phyloP scores from a whole-genome alignment of 2,888 invertebrate species.

The Pollenia griseotomentosa region DNA sequence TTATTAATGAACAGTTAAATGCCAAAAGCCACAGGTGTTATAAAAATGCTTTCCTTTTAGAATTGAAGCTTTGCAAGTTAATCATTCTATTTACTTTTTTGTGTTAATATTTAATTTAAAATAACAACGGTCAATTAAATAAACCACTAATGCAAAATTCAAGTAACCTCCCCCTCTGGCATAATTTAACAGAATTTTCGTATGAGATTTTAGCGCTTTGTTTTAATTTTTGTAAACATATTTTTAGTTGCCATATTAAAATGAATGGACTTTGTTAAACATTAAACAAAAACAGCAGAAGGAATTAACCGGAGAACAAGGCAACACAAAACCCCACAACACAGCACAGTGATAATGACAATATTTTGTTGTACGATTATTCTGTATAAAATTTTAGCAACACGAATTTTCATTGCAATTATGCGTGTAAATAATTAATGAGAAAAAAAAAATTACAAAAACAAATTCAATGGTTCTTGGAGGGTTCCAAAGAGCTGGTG shows the following conservation, averaged over 20 bases:
- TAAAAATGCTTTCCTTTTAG: background rate
- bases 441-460: background rate
- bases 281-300: conserved; percentile 4
- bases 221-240: background rate
- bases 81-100: background rate
- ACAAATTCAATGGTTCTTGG: conserved; percentile 5
- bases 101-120: background rate
- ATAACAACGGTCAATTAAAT: conserved; percentile 18
- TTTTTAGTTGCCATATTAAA: conserved; percentile 21
- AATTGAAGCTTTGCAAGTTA: background rate
- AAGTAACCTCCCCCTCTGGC: background rate
- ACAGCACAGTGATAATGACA: conserved; percentile 7
- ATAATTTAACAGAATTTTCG: background rate
- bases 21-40: conserved; percentile 51
- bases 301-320: no score
- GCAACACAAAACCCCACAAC: no score
- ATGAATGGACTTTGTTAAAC: conserved; percentile 15
- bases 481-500: background rate
- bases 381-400: conserved; percentile 26
- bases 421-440: conserved; percentile 51
- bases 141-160: conserved; percentile 10
- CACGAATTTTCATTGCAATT: conserved; percentile 50
- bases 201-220: background rate
- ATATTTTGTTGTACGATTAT: conserved; percentile 28
- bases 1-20: conserved; percentile 44